Evolutionary conservation across 2,888 invertebrate species (phyloP).

Genomic region (Agrenia bidenticulata): DNA sequence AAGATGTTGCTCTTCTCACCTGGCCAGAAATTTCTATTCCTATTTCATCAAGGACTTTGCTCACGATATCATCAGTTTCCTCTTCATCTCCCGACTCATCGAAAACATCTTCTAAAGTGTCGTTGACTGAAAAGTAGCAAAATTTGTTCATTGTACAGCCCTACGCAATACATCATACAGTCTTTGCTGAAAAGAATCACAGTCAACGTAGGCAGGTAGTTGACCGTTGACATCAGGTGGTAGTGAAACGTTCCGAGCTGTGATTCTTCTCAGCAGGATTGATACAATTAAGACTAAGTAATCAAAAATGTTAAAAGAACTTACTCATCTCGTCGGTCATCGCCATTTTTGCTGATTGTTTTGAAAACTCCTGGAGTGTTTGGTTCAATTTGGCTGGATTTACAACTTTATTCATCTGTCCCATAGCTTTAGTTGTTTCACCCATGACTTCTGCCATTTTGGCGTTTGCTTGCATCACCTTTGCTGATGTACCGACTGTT

Average conservation of each 20-base stretch:
- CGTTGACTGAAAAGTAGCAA: conserved; percentile 68
- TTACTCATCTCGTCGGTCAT: conserved; percentile 95
- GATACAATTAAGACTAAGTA: no score
- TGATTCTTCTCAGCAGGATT: no score
- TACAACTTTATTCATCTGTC: conserved; percentile 80
- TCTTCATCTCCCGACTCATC: conserved; percentile 87
- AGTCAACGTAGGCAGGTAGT: no score
- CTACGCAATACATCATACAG: no score
- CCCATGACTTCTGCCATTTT: conserved; percentile 86
- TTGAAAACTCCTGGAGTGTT: conserved; percentile 79
- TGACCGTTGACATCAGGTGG: no score
- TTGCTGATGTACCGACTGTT: conserved; percentile 80
- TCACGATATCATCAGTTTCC: conserved; percentile 83
- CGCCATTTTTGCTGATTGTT: conserved; percentile 83
- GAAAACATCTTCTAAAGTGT: conserved; percentile 84
- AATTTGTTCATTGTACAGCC: not conserved
- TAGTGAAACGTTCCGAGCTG: no score
- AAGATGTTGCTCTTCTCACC: conserved; percentile 60
- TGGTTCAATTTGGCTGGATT: conserved; percentile 80
- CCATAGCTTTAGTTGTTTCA: conserved; percentile 85
- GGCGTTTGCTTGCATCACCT: conserved; percentile 85
- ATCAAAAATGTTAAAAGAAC: no score
- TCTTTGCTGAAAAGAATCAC: no score
- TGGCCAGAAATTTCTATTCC: conserved; percentile 91
- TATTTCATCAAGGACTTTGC: conserved; percentile 90